These are phyloP conservation scores for Marmota flaviventris DNA, from an alignment of 2,113 vertebrate species.

Conservation along the genomic window DNA sequence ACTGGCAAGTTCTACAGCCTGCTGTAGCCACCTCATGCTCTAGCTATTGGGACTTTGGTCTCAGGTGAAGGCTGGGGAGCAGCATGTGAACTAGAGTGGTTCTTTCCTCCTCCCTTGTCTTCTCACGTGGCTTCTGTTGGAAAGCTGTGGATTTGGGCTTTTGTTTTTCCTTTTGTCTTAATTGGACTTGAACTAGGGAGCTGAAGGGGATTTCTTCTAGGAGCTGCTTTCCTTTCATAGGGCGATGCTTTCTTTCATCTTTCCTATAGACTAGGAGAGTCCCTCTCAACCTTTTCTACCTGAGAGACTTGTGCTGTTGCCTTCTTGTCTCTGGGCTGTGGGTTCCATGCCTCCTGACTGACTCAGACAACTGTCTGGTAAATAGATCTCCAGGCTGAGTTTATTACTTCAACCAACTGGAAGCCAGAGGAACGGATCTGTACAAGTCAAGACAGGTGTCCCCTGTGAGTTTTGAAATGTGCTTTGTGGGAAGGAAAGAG, in stretches of 20 bases:
- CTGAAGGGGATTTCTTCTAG: neutral
- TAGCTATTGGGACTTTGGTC: neutral
- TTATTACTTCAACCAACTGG: constrained; percentile 22
- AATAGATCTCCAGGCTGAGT: constrained; percentile 35
- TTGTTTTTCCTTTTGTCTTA: neutral
- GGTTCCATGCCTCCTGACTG: neutral
- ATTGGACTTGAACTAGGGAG: neutral
- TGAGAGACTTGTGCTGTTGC: accelerated
- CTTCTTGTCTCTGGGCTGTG: neutral
- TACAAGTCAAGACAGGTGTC: constrained; percentile 19
- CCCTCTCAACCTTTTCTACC: neutral
- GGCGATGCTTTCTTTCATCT: neutral
- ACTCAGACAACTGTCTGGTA: constrained; percentile 17
- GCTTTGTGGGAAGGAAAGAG: neutral
- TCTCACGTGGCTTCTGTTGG: neutral
- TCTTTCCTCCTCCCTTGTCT: neutral
- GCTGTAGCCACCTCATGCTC: accelerated
- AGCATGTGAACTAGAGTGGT: neutral
- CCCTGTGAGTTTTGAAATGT: neutral
- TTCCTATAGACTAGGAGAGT: neutral
- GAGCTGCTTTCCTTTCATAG: neutral
- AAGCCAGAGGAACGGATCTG: neutral
- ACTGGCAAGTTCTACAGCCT: neutral
- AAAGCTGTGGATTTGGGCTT: neutral
- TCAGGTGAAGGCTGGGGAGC: neutral